Conservation (phyloP, 2,888 invertebrate genomes). For the Salticus scenicus region DNA sequence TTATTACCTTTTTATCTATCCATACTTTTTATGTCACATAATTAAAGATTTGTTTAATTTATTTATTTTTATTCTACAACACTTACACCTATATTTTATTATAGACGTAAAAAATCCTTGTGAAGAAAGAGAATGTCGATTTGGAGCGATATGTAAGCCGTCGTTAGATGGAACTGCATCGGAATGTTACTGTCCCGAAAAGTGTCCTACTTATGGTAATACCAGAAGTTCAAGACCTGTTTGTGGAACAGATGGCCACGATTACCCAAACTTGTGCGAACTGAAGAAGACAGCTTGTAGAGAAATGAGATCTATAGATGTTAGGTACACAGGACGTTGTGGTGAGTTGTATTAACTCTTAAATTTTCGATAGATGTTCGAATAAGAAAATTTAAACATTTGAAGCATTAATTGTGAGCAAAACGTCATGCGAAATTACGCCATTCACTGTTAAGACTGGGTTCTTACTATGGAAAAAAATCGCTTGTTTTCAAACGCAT, state of each 20-base stretch:
- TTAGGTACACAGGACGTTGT: slow-evolving; percentile 78
- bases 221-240: slow-evolving; percentile 86
- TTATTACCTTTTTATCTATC: no score
- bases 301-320: slow-evolving; percentile 75
- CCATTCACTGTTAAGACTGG: no score
- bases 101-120: slow-evolving; percentile 85
- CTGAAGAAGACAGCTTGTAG: slow-evolving; percentile 76
- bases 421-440: no score
- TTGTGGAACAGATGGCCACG: slow-evolving; percentile 81
- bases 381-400: neutral
- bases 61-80: no score
- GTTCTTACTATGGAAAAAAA: no score
- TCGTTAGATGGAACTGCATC: slow-evolving; percentile 83
- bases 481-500: no score
- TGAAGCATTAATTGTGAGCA: neutral
- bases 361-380: neutral
- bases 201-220: slow-evolving; percentile 89
- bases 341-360: slow-evolving; percentile 75
- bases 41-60: no score
- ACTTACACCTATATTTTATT: no score
- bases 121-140: slow-evolving; percentile 81
- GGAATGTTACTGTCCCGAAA: slow-evolving; percentile 85
- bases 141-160: slow-evolving; percentile 82
- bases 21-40: no score
- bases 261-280: slow-evolving; percentile 77